Base-by-base conservation (phyloP, 2,888 invertebrate genomes). In the Neoaliturus tenellus region DNA sequence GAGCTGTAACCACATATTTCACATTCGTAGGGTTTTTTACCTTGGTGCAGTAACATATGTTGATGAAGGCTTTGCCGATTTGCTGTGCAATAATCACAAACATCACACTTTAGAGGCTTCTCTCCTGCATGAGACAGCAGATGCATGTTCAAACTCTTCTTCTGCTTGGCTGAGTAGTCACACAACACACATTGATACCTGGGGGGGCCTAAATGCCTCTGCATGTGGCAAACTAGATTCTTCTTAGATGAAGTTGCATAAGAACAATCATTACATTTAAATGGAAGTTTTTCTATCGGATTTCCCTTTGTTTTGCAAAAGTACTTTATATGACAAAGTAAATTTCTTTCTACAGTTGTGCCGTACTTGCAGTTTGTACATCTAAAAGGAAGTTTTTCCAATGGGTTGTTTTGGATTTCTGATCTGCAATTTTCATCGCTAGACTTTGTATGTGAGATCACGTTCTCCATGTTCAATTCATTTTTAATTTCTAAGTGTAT, bases 351-450 rank as follows among this genome's bases (percentile, higher is more conserved):
- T n/a, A 78, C 33, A 14, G 78, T 78, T 31, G 78, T 78, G 14
- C 78, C 78, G 33, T 78, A 78, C 12, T 10, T 23, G 17, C 78
- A 78, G 33, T 55, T 78, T 12, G 28, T 51, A 14, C 78, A 78
- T 78, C 25, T 78, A 20, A 78, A 78, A n/a, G 78, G 78, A 51
- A 78, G 35, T 31, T 78, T 78, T 2, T 55, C 55, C 78, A 78
- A 55, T 28, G 78, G 78, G 35, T 55, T 78, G 14, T 8, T 35
- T 20, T 48, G 14, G 4, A n/a, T 17, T 23, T 44, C 41, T n/a
- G n/a, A 23, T 67, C 1, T 14, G 14, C 28, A 8, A 39, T 1
- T 31, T 23, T 71, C 23, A 39, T 10, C 14, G 14, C n/a, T 31
- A 62, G 8, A 8, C 31, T 8, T 31, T 12, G 31, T 12, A 14